Evolutionary conservation across 2,888 invertebrate species (phyloP).

Genomic region (Calliphora vomitoria): DNA sequence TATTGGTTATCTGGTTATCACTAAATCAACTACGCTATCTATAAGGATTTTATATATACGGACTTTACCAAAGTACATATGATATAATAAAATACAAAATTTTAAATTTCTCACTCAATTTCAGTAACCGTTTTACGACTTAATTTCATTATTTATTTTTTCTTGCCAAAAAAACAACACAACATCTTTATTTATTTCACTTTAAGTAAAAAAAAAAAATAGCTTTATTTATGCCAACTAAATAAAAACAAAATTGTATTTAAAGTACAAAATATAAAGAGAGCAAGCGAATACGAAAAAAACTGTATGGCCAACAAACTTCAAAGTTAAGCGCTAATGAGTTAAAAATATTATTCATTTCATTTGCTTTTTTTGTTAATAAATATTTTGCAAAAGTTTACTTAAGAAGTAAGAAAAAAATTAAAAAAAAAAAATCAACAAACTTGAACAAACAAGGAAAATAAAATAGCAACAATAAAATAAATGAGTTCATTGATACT

Average conservation of each 20-base stretch:
- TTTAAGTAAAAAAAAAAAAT: constrained; percentile 16
- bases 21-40: too few species aligned
- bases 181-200: constrained; percentile 5
- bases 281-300: constrained; percentile 16
- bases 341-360: constrained; percentile 44
- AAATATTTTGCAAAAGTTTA: constrained; percentile 51
- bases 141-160: constrained; percentile 22
- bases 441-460: constrained; percentile 47
- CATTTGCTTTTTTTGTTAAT: constrained; percentile 33
- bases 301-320: constrained; percentile 46
- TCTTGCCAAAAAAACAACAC: constrained; percentile 8
- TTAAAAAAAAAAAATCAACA: constrained; percentile 29
- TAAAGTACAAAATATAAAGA: constrained; percentile 28
- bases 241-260: constrained; percentile 26
- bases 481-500: constrained; percentile 60
- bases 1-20: too few species aligned
- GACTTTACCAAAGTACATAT: too few species aligned
- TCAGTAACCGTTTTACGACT: constrained; percentile 13
- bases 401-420: constrained; percentile 25
- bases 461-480: constrained; percentile 22
- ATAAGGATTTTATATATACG: too few species aligned
- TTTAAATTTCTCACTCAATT: too few species aligned
- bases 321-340: constrained; percentile 73
- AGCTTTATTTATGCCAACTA: constrained; percentile 48
- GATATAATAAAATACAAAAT: too few species aligned